Base-by-base conservation (phyloP, 1,140 invertebrate genomes). In the Trichonephila inaurata region DNA sequence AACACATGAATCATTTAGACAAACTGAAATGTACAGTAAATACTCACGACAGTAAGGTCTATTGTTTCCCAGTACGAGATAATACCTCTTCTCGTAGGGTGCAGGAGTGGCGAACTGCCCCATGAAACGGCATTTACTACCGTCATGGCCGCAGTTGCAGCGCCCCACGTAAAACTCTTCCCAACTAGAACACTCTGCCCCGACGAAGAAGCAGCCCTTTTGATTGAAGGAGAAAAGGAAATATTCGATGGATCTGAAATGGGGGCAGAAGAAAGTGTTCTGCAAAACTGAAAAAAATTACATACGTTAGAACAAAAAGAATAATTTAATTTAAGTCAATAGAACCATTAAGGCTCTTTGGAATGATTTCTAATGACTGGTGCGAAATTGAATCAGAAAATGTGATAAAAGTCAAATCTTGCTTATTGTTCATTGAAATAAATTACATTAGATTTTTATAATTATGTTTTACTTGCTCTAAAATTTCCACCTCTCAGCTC, bases 11-110 rank as follows among this genome's bases (percentile, higher is more conserved):
- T 40, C 2, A 40, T 40, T 40, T 3, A 40, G 33, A 40, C 33
- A 40, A 40, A 40, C 33, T 40, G 33, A 40, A 40, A 40, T 40
- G 33, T 40, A 40, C 2, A 3, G 33, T 40, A 40, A 40, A 51
- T 69, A 87, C 83, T 77, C 77, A 93, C 91, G n/a, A 24, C 91
- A 93, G 82, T 93, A 93, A 60, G 91, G 91, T 18, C 64, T 69
- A 14, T 72, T 62, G 5, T 72, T 72, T 7, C 64, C 40, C 16
- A 87, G 10, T n/a, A 10, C 21, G 19, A 93, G 83, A 24, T 87
- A 87, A 51, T 87, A 93, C 1, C 91, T 18, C 8, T 44, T 87
- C 44, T 93, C 83, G 60, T 83, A 77, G 19, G 33, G 62, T 1
- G 85, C 82, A 10, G 62, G 12, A 12, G 44, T 51, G 40, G 77